Conservation (phyloP, 2,113 vertebrate genomes). For the Paratilapia polleni region DNA sequence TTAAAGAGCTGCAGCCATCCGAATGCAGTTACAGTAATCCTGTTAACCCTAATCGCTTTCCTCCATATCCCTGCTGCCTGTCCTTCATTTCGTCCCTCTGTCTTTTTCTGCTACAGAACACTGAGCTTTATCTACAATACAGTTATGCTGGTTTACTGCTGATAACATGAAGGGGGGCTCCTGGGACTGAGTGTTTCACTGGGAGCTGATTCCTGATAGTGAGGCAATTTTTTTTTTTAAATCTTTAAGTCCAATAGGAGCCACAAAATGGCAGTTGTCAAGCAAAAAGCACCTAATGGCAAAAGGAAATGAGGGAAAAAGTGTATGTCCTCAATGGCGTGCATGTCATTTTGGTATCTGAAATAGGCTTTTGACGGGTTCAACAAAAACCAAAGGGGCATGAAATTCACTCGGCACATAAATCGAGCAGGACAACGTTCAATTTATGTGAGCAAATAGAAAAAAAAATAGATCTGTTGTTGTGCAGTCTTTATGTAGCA, state of each 20-base stretch:
- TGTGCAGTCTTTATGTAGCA: background rate
- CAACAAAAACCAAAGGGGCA: slow-evolving; percentile 1
- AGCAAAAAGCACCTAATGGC: background rate
- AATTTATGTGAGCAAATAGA: slow-evolving; percentile 1
- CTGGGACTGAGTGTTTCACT: slow-evolving; percentile 27
- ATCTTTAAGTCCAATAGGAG: slow-evolving; percentile 14
- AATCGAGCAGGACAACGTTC: slow-evolving; percentile 19
- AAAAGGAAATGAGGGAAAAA: background rate
- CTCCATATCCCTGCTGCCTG: slow-evolving; percentile 64
- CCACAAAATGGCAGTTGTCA: background rate
- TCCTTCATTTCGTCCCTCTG: slow-evolving; percentile 42
- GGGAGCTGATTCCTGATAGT: slow-evolving; percentile 36
- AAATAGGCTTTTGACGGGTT: slow-evolving; percentile 3
- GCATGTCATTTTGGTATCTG: slow-evolving; percentile 6
- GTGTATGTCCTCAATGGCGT: background rate
- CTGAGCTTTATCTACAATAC: slow-evolving; percentile 40
- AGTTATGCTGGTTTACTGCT: slow-evolving; percentile 48
- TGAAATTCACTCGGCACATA: slow-evolving; percentile 10
- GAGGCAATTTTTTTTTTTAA: background rate
- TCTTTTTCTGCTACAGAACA: slow-evolving; percentile 33
- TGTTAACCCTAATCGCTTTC: slow-evolving; percentile 79
- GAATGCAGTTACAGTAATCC: slow-evolving; percentile 77
- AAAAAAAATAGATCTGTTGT: background rate
- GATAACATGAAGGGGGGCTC: slow-evolving; percentile 48
- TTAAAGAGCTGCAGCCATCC: slow-evolving; percentile 69